Conservation (phyloP, 2,888 invertebrate genomes). For the Meiosimyza platycephala region DNA sequence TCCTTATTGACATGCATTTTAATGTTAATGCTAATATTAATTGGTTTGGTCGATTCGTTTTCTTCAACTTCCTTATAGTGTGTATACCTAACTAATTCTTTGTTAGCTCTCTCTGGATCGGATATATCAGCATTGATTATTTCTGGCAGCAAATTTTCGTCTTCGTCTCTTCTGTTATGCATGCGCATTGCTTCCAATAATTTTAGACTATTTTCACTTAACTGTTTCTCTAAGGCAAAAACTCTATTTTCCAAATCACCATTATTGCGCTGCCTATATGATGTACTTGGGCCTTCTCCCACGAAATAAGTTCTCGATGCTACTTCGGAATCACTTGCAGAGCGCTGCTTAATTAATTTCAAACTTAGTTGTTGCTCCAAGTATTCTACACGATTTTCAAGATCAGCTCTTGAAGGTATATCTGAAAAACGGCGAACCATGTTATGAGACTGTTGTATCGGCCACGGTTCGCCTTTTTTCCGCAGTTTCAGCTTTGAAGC, state of each 20-base stretch:
- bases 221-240: conserved; percentile 58
- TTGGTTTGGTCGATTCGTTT: conserved; percentile 53
- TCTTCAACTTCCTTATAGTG: conserved; percentile 57
- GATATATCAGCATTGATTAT: conserved; percentile 47
- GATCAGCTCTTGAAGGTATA: conserved; percentile 63
- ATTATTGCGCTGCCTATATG: conserved; percentile 33
- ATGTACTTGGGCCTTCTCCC: conserved; percentile 49
- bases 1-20: conserved; percentile 59
- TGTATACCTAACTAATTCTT: conserved; percentile 59
- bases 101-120: conserved; percentile 50
- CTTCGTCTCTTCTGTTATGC: conserved; percentile 39
- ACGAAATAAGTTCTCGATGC: conserved; percentile 52
- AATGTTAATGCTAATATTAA: conserved; percentile 63
- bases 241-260: conserved; percentile 56
- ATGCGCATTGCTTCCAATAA: conserved; percentile 53
- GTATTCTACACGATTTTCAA: conserved; percentile 63
- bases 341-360: conserved; percentile 63
- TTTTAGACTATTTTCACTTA: conserved; percentile 59
- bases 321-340: conserved; percentile 66
- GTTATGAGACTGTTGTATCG: conserved; percentile 46
- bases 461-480: conserved; percentile 58
- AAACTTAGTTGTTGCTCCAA: conserved; percentile 61
- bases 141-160: conserved; percentile 31
- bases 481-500: conserved; percentile 57
- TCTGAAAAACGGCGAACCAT: conserved; percentile 65